Evolutionary conservation across 2,113 vertebrate species (phyloP).

Genomic region (Typhlomys cinereus): DNA sequence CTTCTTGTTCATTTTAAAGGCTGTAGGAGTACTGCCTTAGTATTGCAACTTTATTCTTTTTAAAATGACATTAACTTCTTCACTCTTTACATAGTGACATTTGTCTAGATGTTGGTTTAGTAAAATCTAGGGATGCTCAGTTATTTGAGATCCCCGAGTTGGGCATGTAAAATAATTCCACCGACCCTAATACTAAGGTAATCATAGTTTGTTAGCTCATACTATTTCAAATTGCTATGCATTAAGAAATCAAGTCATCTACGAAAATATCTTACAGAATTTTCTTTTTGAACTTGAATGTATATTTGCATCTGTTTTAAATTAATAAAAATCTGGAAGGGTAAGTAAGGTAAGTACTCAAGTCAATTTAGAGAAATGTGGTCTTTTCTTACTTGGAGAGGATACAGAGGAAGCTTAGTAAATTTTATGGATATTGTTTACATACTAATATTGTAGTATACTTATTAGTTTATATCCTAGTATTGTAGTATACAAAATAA

Average conservation of each 20-base stretch:
- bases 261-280: constrained; percentile 42
- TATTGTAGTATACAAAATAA: constrained; percentile 43
- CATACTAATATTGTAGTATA: constrained; percentile 31
- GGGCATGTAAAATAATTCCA: constrained; percentile 34
- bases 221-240: constrained; percentile 11
- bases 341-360: constrained; percentile 29
- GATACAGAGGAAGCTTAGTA: background rate
- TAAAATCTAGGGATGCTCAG: constrained; percentile 9
- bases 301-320: constrained; percentile 30
- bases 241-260: constrained; percentile 45
- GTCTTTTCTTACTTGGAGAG: background rate
- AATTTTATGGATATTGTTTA: constrained; percentile 32
- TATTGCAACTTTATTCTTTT: constrained; percentile 27
- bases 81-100: constrained; percentile 21
- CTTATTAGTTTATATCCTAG: constrained; percentile 41
- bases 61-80: background rate
- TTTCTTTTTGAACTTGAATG: constrained; percentile 46
- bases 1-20: constrained; percentile 44
- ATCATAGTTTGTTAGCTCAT: constrained; percentile 49
- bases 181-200: constrained; percentile 64
- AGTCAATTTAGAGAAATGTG: background rate
- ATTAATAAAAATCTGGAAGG: constrained; percentile 15
- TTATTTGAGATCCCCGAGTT: constrained; percentile 45
- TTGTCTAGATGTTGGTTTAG: constrained; percentile 42
- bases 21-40: background rate